Evolutionary conservation across 2,888 invertebrate species (phyloP).

Genomic region (Ophion costatus): DNA sequence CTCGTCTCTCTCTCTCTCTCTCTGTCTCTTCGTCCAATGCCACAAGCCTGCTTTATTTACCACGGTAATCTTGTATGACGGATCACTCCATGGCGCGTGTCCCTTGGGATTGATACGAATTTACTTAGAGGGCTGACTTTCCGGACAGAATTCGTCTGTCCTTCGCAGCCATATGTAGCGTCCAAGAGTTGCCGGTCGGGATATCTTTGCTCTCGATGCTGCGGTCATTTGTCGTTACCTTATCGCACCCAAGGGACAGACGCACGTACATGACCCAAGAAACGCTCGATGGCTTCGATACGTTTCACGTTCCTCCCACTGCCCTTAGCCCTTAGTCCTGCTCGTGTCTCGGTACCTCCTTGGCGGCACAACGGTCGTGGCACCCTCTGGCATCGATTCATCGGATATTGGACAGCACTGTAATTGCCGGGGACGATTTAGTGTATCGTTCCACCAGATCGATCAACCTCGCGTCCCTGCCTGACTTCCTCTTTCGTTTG

Average conservation of each 20-base stretch:
- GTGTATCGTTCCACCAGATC: conserved; percentile 49
- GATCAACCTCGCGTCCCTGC: conserved; percentile 28
- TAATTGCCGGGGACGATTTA: conserved; percentile 65
- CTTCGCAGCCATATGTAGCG: conserved; percentile 37
- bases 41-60: conserved; percentile 77
- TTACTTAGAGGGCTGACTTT: conserved; percentile 83
- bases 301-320: conserved; percentile 53
- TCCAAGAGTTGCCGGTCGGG: conserved; percentile 22
- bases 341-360: conserved; percentile 20
- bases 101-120: conserved; percentile 82
- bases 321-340: conserved; percentile 6
- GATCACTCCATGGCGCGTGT: conserved; percentile 74
- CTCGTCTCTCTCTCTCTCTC: background rate
- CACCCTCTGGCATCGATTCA: conserved; percentile 50
- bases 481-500: conserved; percentile 42
- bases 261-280: conserved; percentile 56
- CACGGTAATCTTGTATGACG: conserved; percentile 82
- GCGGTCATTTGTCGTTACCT: conserved; percentile 82
- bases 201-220: conserved; percentile 69
- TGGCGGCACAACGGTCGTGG: conserved; percentile 16
- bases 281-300: conserved; percentile 57
- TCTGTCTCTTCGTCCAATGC: conserved; percentile 18
- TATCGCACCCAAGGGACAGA: conserved; percentile 81
- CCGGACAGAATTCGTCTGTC: conserved; percentile 78
- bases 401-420: conserved; percentile 49